phyloP scores from a whole-genome alignment of 2,888 invertebrate species.

The Tenthredo scrophulariae region DNA sequence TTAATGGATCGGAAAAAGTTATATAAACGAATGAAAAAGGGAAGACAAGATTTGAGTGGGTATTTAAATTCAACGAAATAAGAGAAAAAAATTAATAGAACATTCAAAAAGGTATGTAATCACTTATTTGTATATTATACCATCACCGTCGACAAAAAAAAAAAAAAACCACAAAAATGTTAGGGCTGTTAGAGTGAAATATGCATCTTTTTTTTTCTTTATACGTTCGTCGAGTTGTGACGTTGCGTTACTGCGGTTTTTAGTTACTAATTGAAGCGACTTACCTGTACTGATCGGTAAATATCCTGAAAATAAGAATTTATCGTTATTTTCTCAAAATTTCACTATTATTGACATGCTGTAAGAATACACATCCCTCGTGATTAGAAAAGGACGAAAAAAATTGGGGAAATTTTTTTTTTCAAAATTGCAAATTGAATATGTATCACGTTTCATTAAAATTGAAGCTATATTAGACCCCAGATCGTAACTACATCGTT shows the following conservation, averaged over 20 bases:
- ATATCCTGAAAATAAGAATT: slow-evolving; percentile 76
- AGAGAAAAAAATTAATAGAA: neutral
- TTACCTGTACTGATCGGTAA: slow-evolving; percentile 77
- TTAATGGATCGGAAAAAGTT: neutral
- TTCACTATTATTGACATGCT: slow-evolving; percentile 69
- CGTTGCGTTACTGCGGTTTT: slow-evolving; percentile 60
- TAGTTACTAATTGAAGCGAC: slow-evolving; percentile 68
- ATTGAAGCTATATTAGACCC: slow-evolving; percentile 13
- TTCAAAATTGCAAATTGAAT: slow-evolving; percentile 34
- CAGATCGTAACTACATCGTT: slow-evolving; percentile 32
- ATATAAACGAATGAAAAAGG: neutral
- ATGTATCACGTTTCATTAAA: slow-evolving; percentile 10
- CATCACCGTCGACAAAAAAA: neutral
- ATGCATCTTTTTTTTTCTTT: neutral
- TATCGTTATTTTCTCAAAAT: slow-evolving; percentile 68
- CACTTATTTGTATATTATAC: neutral
- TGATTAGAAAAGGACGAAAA: slow-evolving; percentile 20
- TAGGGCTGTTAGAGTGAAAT: neutral
- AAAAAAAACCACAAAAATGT: neutral
- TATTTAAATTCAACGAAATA: neutral
- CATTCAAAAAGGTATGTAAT: neutral
- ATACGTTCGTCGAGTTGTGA: slow-evolving; percentile 57
- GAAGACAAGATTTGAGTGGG: neutral
- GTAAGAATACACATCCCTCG: slow-evolving; percentile 59
- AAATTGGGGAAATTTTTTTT: slow-evolving; percentile 22